These are phyloP conservation scores for Endotricha flammealis DNA, from an alignment of 2,888 invertebrate species.

Conservation along the genomic window DNA sequence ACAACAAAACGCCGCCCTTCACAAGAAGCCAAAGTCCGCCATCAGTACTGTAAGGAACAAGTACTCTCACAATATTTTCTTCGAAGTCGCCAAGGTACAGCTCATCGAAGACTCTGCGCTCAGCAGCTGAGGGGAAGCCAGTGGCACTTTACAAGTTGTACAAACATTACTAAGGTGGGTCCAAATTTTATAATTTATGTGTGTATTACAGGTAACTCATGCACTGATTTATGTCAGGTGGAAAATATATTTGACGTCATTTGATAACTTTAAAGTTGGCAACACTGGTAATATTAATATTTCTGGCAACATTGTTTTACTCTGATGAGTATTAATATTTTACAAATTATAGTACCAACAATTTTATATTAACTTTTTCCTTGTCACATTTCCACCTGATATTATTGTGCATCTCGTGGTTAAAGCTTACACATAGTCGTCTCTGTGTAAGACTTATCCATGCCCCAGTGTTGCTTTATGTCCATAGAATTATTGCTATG, in stretches of 20 bases:
- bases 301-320: too few relatives aligned
- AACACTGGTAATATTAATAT: too few relatives aligned
- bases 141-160: conserved; percentile 48
- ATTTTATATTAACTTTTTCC: too few relatives aligned
- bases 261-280: too few relatives aligned
- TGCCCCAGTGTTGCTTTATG: conserved; percentile 3
- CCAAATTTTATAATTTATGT: conserved; percentile 37
- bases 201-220: conserved; percentile 4
- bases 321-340: too few relatives aligned
- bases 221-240: too few relatives aligned
- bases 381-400: not conserved
- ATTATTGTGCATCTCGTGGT: not conserved
- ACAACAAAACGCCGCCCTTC: conserved; percentile 86
- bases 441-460: not conserved
- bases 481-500: conserved; percentile 4
- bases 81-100: conserved; percentile 92
- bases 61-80: conserved; percentile 96
- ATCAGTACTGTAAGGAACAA: conserved; percentile 93
- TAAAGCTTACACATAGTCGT: not conserved
- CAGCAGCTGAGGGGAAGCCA: conserved; percentile 46
- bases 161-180: conserved; percentile 53
- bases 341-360: too few relatives aligned
- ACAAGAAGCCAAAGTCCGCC: conserved; percentile 86
- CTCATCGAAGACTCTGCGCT: conserved; percentile 65
- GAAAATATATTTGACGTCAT: not conserved